Base-by-base conservation (phyloP, 2,888 invertebrate species). In the Proisotoma minuta region DNA sequence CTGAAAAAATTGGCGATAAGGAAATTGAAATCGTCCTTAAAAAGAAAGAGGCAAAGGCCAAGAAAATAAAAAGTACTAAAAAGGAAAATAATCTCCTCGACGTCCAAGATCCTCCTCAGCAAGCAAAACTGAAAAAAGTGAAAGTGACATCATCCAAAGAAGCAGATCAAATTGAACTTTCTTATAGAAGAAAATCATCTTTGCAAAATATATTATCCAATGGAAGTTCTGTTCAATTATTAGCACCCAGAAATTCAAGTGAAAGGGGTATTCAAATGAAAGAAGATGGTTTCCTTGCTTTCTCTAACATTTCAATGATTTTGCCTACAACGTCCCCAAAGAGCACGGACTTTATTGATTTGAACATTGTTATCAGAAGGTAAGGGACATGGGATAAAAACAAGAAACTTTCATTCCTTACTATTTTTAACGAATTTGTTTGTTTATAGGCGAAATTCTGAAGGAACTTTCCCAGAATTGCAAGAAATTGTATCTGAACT, bases 351-450 rank as follows among this genome's bases (percentile, higher is more conserved):
- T 43, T 26, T 24, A 43, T 59, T 29, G 63, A 63, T 29, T 39
- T 63, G 28, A 63, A 59, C 24, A 59, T 63, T 18, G 22, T 63
- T 18, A 59, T 63, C 15, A 59, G 63, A 20, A 58, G 62, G 62
- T 62, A 62, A 34, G 10, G 3, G 4, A 18, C 8, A 10, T 24
- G n/a, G 28, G 8, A 18, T 12, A 24, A 10, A 20, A 40, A n/a
- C 29, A 3, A 24, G 23, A 39, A 5, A 48, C 40, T 34, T 20
- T 23, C 5, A 8, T 47, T 43, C 20, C 10, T 20, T 22, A 29
- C 8, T 27, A 29, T 48, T 48, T 18, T 24, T 47, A 3, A 40
- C n/a, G 39, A 27, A 24, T 18, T 15, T 29, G 18, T 53, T 29
- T 53, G 10, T 20, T 43, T 43, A 22, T 27, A 52, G 58, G 39